Evolutionary conservation across 2,113 vertebrate genomes (phyloP).

Genomic region (Erythrocebus patas): DNA sequence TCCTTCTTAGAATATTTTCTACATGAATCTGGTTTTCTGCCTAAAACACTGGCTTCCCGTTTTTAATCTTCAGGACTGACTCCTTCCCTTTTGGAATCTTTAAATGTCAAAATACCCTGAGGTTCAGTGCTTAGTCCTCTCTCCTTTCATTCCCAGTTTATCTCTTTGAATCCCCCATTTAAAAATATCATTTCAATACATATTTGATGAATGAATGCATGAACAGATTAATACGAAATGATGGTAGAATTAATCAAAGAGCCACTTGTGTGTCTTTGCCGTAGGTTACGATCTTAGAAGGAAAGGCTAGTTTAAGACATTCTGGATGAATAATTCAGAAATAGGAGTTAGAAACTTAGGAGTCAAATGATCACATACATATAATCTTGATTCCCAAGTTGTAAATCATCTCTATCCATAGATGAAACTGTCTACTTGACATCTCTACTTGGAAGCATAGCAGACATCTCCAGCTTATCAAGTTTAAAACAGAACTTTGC

Average conservation of each 20-base stretch:
- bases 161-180: background rate
- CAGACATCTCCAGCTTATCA: background rate
- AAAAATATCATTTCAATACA: slow-evolving; percentile 34
- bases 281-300: background rate
- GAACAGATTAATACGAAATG: background rate
- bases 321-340: slow-evolving; percentile 48
- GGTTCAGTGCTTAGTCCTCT: background rate
- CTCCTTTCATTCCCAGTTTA: background rate
- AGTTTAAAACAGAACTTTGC: background rate
- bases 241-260: slow-evolving; percentile 38
- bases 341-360: background rate
- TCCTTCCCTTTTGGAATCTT: background rate
- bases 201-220: slow-evolving; percentile 9
- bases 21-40: background rate
- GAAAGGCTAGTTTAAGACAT: background rate
- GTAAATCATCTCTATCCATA: background rate
- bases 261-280: background rate
- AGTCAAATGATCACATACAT: background rate
- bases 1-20: background rate
- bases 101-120: background rate
- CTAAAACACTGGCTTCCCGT: background rate
- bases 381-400: background rate
- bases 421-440: background rate
- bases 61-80: background rate
- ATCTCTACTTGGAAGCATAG: background rate